Base-by-base conservation (phyloP, 2,113 vertebrate species). In the Tylochromis polylepis region DNA sequence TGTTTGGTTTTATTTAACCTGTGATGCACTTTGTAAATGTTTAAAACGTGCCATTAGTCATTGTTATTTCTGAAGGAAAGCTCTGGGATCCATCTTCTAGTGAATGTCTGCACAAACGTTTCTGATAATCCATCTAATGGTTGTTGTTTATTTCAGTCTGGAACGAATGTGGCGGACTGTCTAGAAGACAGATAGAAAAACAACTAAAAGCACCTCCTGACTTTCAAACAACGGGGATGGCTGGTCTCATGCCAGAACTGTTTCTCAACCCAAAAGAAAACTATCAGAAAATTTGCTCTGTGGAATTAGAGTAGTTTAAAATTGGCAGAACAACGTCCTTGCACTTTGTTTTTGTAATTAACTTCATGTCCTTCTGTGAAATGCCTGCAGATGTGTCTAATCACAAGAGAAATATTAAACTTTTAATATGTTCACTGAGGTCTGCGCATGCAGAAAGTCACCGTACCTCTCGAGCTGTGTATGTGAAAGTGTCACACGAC, bases 281-380 rank as follows among this genome's bases (percentile, higher is more conserved):
- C 75, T 53, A 78, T 84, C 24, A 83, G 53, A 93, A 89, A 87
- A 87, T 85, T 85, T 1, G 53, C 62, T 34, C 34, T 27, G 60
- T 24, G 16, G 75, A 53, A 82, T 78, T 89, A 41, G 38, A 82
- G 85, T 55, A 72, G 34, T 88, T 88, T 46, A 59, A 82, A 86
- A 29, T 89, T 92, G 87, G 89, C 87, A 85, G 56, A 27, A 84
- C 22, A 14, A 80, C 51, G 81, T 81, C 34, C 31, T 53, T 56
- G 22, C 58, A 81, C 87, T 82, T 87, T 88, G 86, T 90, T 91
- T 88, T 62, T 56, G 15, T 31, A 93, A 81, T 89, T 88, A 85
- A 57, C 46, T 60, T 85, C 79, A 85, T 67, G 83, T 85, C 75
- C 41, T 72, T 24, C 24, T 4, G 31, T 78, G 85, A 89, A 92